These are phyloP conservation scores for Bubo scandiacus DNA, from an alignment of 2,113 vertebrate species.

Conservation along the genomic window DNA sequence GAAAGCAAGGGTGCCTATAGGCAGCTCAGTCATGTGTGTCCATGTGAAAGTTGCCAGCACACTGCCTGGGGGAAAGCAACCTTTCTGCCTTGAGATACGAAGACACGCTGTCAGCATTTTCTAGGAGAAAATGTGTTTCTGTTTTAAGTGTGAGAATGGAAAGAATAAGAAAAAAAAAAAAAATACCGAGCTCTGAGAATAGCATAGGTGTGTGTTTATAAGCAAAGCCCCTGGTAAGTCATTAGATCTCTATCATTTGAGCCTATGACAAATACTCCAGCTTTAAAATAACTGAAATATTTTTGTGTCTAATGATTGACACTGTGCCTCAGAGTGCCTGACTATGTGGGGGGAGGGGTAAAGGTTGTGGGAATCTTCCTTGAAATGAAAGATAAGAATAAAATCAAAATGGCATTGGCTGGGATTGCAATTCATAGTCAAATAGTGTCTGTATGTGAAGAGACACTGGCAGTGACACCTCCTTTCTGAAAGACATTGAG, in stretches of 20 bases:
- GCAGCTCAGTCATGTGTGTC: constrained; percentile 34
- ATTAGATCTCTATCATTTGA: constrained; percentile 5
- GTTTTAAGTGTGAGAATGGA: constrained; percentile 46
- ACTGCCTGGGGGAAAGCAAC: constrained; percentile 40
- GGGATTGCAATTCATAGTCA: background rate
- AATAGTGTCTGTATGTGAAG: background rate
- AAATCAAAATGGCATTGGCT: background rate
- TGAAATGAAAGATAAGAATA: constrained; percentile 24
- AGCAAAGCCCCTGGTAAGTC: background rate
- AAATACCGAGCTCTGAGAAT: background rate
- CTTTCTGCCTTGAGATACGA: constrained; percentile 44
- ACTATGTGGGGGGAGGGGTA: background rate
- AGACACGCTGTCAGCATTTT: constrained; percentile 27
- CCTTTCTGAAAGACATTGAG: background rate
- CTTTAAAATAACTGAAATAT: constrained; percentile 16
- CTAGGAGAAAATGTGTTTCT: constrained; percentile 29
- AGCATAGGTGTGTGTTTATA: background rate
- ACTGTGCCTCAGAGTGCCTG: background rate
- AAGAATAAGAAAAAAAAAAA: background rate
- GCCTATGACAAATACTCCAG: background rate
- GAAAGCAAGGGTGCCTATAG: constrained; percentile 12
- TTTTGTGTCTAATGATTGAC: constrained; percentile 29
- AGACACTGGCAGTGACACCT: background rate
- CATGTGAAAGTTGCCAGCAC: constrained; percentile 10
- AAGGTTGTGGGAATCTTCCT: background rate